Base-by-base conservation (phyloP, 2,888 invertebrate genomes). In the Hypomecis punctinalis region DNA sequence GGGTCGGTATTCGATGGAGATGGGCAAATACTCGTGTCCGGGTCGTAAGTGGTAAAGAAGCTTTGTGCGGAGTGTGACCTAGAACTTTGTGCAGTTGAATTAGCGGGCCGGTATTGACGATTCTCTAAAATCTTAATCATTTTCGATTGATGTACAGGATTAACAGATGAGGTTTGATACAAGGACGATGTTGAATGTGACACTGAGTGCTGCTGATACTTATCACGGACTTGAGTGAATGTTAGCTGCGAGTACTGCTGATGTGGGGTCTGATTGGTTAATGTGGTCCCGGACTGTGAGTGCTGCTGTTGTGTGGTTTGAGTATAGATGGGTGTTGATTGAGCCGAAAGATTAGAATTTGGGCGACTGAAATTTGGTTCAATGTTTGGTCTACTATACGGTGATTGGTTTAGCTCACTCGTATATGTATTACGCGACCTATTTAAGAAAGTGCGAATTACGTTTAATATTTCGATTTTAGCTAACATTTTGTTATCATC, bases 391-490 rank as follows among this genome's bases (percentile, higher is more conserved):
- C 59, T 59, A 40, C 49, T 49, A 59, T 49, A 59, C 35, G 59
- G 55, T 62, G 55, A 51, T 62, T 62, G 62, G 62, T 62, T 62
- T 51, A n/a, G 59, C 59, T 51, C 51, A 59, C 59, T 51, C 23
- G 5, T 51, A 37, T 51, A 51, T 51, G 51, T 51, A 51, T 51
- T 51, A 51, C 33, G 51, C 51, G 36, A n/a, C 51, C 36, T 51
- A 37, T 63, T 63, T 63, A 65, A 63, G 70, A 64, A 60, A 63
- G 57, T 67, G 40, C 63, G 68, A 57, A 66, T 65, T 54, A 67
- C 59, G 9, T 61, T 69, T 51, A 69, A 61, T 54, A 69, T 67
- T 65, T 69, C 64, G 36, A 67, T 69, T 67, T 69, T 69, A 36
- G 65, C 65, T 51, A 60, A 42, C 49, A 69, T 56, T 62, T 67